Base-by-base conservation (phyloP, 2,113 vertebrate genomes). In the Notothenia rossii region DNA sequence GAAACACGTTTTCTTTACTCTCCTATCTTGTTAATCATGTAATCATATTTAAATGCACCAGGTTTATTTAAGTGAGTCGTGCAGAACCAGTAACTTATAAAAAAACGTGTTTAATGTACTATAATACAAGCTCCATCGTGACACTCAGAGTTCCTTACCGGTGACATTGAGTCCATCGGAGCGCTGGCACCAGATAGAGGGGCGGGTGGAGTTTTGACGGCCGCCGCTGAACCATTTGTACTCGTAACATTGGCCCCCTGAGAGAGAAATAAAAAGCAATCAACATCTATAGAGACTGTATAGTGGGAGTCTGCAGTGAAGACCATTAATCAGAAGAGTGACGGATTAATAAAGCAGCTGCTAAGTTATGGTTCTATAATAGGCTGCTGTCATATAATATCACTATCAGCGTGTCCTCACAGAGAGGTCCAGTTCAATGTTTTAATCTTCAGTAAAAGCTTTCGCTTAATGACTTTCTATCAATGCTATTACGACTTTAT, bases 111-210 rank as follows among this genome's bases (percentile, higher is more conserved):
- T 29, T 7, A 36, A 25, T 36, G 36, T 33, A 3, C 14, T 22
- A 1, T 40, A 46, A 60, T 22, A 18, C 8, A 25, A 48, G 7
- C 53, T 22, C 13, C 13, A 25, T 18, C 13, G 22, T n/a, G 4
- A 53, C 15, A 73, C 9, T 25, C 17, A 1, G 14, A 22, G 1
- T 14, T 71, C 5, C 83, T 86, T 68, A 99, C 98, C 98, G 92
- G 97, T 99, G 82, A 99, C 98, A 0, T 99, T 99, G 85, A 97
- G 79, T 69, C 98, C 98, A 20, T 99, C 98, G 10, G 98, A 99
- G 61, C 98, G 96, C 86, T 99, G 97, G 87, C 98, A 99, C 98
- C 98, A 99, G 68, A 86, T 62, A 0, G 96, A 88, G 0, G 95
- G 92, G 20, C 95, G 91, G 74, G 94, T 95, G 66, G 97, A 96